A percentile compares a stretch with the other conserved stretches of the same genome.
Conservation (phyloP, 2,797 vertebrate species). For the Urosaurus nigricauda region DNA sequence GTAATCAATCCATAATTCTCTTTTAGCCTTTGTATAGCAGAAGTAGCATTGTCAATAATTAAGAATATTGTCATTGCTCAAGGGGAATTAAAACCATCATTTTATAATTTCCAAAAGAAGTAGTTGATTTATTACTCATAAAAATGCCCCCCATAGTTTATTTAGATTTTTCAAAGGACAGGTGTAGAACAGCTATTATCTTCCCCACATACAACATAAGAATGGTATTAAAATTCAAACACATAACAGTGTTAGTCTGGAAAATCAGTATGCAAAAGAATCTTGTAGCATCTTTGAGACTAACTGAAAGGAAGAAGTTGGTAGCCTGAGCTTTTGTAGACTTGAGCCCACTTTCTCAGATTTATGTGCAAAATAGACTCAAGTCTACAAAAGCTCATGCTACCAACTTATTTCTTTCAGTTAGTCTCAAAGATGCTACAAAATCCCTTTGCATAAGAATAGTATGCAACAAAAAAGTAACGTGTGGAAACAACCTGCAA, state of each 20-base stretch:
- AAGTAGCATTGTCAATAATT: conserved; percentile 3
- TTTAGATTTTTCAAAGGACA: background rate
- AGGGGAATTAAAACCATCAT: background rate
- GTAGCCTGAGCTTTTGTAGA: too few relatives aligned
- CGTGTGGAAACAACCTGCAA: background rate
- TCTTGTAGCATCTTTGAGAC: too few relatives aligned
- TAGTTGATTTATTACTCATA: background rate
- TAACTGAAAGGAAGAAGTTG: too few relatives aligned
- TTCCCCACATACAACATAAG: background rate
- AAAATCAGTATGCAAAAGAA: too few relatives aligned
- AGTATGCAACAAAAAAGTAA: background rate
- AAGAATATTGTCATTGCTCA: conserved; percentile 10
- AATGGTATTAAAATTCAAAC: background rate
- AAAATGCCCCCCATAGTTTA: background rate
- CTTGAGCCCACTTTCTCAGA: too few relatives aligned
- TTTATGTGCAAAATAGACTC: too few relatives aligned
- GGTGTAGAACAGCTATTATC: background rate
- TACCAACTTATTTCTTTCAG: too few relatives aligned
- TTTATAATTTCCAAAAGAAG: background rate
- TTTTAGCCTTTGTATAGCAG: background rate
- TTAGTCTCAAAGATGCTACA: too few relatives aligned
- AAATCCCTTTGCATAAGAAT: too few relatives aligned
- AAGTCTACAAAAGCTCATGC: too few relatives aligned
- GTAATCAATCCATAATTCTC: background rate
- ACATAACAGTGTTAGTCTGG: too few relatives aligned